Evolutionary conservation across 2,888 invertebrate species (phyloP), one percentile per base, ranked within the genome.

Genomic region (Acholoe squamosa): DNA sequence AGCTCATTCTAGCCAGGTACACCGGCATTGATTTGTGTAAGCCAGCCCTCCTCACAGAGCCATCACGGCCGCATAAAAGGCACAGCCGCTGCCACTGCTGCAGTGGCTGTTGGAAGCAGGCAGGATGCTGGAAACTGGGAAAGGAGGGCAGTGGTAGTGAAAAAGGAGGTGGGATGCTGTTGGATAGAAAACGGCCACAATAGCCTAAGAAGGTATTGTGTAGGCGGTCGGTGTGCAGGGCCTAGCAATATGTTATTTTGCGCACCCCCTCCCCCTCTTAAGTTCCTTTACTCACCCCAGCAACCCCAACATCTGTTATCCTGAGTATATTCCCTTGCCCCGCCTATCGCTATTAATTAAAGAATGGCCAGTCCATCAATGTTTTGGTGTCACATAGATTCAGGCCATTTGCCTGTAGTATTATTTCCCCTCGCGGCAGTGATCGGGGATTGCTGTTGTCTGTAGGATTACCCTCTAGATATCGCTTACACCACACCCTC

Each of bases 1-100:
- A 80, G 80, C 80, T 25, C 80, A 80, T 80, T 80, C 80, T 80
- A 80, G 80, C 80, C 80, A 80, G 80, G 80, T 80, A 80, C 80
- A 80, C 80, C 34, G 80, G 43, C 80, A 80, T 80, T 80, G 80
- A 80, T 80, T 80, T 71, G n/a, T 80, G 80, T 80, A 80, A 80
- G 43, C 80, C 80, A 80, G 34, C 80, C 80, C 80, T 16, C 16
- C 80, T 33, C 22, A 14, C 43, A 33, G 80, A 33, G 34, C 80
- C 80, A 33, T 80, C 80, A 80, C 80, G 71, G 71, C 71, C 28
- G 25, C 71, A 71, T 71, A 71, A 71, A 71, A 71, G 71, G 71
- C 71, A 71, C n/a, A 25, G 71, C 25, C 28, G 71, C 31, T 71
- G 71, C 14, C 5, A n/a, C n/a, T 43, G 43, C 43, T 43, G 61